Conservation (phyloP, 2,797 vertebrate species). For the Florisuga fusca region DNA sequence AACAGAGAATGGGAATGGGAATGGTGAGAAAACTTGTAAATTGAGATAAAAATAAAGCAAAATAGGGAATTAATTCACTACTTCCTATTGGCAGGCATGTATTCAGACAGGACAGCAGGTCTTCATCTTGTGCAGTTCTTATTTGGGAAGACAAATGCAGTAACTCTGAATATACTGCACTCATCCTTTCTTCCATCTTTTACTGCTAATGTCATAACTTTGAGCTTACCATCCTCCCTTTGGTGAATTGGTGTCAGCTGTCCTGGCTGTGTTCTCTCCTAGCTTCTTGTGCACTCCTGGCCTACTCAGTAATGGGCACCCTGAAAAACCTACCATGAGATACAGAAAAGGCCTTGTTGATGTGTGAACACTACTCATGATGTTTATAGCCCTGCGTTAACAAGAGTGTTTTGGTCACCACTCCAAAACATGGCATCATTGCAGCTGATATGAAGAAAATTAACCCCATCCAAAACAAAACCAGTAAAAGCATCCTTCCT, state of each 20-base stretch:
- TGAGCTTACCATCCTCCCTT: background rate
- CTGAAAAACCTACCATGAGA: background rate
- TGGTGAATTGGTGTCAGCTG: background rate
- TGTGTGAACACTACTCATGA: background rate
- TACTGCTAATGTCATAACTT: background rate
- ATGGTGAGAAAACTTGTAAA: accelerated
- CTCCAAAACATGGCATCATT: background rate
- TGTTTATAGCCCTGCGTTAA: background rate
- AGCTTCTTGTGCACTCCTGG: accelerated
- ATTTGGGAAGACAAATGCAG: background rate
- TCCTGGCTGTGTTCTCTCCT: accelerated
- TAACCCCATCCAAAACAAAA: background rate
- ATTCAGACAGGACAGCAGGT: background rate
- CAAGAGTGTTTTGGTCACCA: background rate
- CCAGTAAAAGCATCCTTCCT: background rate
- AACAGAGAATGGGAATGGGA: background rate
- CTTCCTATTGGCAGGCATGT: background rate
- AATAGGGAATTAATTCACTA: background rate
- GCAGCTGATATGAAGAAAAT: background rate
- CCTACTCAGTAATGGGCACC: accelerated
- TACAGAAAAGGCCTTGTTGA: background rate
- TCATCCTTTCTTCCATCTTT: background rate
- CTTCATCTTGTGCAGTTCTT: accelerated
- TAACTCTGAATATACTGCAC: accelerated
- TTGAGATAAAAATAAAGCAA: background rate